These are phyloP conservation scores for Pao palembangensis DNA, from an alignment of 2,113 vertebrate species.

Conservation along the genomic window DNA sequence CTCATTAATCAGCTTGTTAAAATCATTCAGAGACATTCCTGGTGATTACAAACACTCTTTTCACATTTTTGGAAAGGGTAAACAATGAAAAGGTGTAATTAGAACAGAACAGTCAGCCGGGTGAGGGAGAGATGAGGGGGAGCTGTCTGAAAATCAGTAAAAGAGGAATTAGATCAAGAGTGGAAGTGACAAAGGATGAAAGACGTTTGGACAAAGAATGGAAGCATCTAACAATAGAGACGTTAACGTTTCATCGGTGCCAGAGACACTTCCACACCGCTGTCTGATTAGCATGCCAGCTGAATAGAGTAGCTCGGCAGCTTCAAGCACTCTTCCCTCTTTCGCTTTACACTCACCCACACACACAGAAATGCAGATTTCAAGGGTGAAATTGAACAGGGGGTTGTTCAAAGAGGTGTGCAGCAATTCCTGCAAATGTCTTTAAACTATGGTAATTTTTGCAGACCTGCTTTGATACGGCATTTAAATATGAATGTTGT, in stretches of 20 bases:
- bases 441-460: conserved; percentile 20
- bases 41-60: conserved; percentile 8
- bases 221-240: conserved; percentile 31
- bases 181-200: conserved; percentile 17
- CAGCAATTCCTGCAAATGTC: conserved; percentile 23
- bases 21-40: neutral
- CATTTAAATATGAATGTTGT: conserved; percentile 11
- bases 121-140: too few species aligned
- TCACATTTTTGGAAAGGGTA: conserved; percentile 4
- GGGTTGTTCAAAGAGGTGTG: conserved; percentile 30
- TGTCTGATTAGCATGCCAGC: conserved; percentile 27
- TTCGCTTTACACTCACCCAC: conserved; percentile 26
- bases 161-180: neutral
- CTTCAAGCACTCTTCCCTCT: neutral
- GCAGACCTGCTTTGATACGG: conserved; percentile 27
- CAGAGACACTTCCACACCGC: conserved; percentile 41
- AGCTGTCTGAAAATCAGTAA: too few species aligned
- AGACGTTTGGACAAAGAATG: neutral
- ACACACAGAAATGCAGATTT: conserved; percentile 41
- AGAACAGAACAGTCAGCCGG: too few species aligned
- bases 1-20: too few species aligned
- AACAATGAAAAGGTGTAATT: conserved; percentile 10
- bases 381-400: conserved; percentile 15
- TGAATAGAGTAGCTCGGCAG: conserved; percentile 26
- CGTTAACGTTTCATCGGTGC: conserved; percentile 35